phyloP scores from a whole-genome alignment of 2,113 vertebrate genomes.

The Xiphias gladius region DNA sequence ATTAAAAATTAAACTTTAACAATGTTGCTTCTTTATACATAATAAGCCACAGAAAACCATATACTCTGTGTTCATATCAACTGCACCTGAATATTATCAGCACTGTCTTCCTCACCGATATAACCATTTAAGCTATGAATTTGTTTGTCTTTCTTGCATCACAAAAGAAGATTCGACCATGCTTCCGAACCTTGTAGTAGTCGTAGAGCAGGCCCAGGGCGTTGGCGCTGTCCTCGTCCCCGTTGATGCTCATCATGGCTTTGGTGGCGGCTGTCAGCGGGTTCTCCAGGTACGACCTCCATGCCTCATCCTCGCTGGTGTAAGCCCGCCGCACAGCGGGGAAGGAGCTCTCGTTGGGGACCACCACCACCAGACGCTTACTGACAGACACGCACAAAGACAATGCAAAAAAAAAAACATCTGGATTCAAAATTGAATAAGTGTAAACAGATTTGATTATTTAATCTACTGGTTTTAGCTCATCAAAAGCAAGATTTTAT shows the following conservation, averaged over 20 bases:
- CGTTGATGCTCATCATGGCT: conserved; percentile 99
- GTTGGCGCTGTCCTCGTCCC: conserved; percentile 97
- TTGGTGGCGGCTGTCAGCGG: conserved; percentile 98
- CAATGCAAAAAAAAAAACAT: background rate
- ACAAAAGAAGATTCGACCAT: background rate
- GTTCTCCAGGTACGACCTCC: conserved; percentile 98
- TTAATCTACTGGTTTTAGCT: conserved; percentile 1
- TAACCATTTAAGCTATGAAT: too few species aligned
- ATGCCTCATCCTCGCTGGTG: conserved; percentile 98
- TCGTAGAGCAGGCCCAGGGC: conserved; percentile 97
- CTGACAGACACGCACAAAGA: conserved; percentile 76
- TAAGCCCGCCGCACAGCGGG: conserved; percentile 91
- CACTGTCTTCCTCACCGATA: too few species aligned
- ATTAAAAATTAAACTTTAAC: too few species aligned
- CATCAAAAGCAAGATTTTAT: too few species aligned
- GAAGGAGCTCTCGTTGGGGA: conserved; percentile 92
- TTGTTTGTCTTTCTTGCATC: background rate
- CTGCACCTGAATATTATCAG: too few species aligned
- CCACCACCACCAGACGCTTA: conserved; percentile 96
- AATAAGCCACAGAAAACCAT: too few species aligned
- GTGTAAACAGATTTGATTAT: background rate
- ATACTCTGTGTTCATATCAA: too few species aligned
- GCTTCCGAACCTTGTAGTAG: conserved; percentile 92
- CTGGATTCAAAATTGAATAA: background rate
- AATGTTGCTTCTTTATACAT: too few species aligned